These are phyloP conservation scores for Chaenogobius annularis DNA, from an alignment of 2,113 vertebrate genomes.

Conservation along the genomic window DNA sequence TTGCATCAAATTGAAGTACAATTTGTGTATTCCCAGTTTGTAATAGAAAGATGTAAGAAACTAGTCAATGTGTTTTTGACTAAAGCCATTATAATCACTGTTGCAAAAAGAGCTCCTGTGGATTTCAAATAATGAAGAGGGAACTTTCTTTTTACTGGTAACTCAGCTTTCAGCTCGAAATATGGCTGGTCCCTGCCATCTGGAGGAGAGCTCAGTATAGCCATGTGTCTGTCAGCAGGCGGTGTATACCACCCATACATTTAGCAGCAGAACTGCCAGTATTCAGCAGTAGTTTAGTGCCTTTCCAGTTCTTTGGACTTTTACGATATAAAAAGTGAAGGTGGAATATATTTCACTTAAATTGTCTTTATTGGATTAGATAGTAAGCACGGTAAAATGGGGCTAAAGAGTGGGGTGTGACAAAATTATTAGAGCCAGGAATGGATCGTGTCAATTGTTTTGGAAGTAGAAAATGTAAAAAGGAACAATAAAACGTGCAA, in stretches of 20 bases:
- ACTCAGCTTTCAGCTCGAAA: neutral
- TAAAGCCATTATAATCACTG: neutral
- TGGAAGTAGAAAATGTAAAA: too few relatives aligned
- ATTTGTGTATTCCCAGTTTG: neutral
- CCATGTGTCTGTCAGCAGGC: constrained; percentile 1
- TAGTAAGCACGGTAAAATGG: too few relatives aligned
- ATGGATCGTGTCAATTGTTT: too few relatives aligned
- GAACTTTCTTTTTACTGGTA: neutral
- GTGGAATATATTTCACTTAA: too few relatives aligned
- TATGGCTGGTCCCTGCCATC: neutral
- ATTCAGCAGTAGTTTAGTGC: neutral
- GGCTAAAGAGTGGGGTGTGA: too few relatives aligned
- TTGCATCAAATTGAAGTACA: neutral
- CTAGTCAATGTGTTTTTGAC: neutral
- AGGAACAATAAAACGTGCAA: too few relatives aligned
- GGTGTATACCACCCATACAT: neutral
- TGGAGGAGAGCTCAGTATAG: neutral
- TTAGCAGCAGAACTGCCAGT: neutral
- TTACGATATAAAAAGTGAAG: neutral
- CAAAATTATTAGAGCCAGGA: too few relatives aligned
- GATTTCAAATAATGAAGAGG: neutral
- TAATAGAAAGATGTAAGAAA: neutral
- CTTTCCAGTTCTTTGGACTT: neutral
- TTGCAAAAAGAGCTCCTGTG: neutral
- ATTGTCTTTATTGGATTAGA: neutral